Conservation (phyloP, 2,113 vertebrate genomes). For the Zosterops borbonicus region DNA sequence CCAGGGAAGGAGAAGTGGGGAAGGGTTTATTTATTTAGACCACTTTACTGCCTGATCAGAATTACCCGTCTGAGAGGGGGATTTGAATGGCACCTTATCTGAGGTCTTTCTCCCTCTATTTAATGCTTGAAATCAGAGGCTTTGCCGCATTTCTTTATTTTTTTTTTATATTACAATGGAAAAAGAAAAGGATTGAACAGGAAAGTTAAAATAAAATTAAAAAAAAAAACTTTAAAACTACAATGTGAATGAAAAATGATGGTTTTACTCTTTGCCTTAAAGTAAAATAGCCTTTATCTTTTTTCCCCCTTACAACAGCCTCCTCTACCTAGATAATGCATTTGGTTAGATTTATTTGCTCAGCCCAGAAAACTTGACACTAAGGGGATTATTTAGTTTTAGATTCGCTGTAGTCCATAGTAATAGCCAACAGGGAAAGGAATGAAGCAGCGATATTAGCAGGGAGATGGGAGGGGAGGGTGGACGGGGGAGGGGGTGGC, state of each 20-base stretch:
- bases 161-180: conserved; percentile 70
- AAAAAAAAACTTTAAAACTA: conserved; percentile 66
- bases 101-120: conserved; percentile 40
- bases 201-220: conserved; percentile 61
- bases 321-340: conserved; percentile 88
- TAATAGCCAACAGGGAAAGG: conserved; percentile 89
- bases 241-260: conserved; percentile 69
- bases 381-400: conserved; percentile 99
- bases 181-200: conserved; percentile 47
- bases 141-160: conserved; percentile 30
- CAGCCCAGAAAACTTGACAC: conserved; percentile 88
- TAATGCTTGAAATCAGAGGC: conserved; percentile 58
- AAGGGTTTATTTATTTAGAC: conserved; percentile 57
- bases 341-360: conserved; percentile 90
- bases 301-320: conserved; percentile 74
- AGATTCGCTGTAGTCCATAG: conserved; percentile 88
- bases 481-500: conserved; percentile 67
- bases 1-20: neutral
- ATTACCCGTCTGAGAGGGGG: conserved; percentile 40
- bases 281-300: conserved; percentile 84
- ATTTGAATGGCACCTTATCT: conserved; percentile 68
- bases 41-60: conserved; percentile 45
- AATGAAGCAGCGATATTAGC: conserved; percentile 86
- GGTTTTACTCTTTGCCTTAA: conserved; percentile 78
- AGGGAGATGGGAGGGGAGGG: conserved; percentile 74